Base-by-base conservation (phyloP, 2,888 invertebrate genomes). In the Sialis fuliginosa region DNA sequence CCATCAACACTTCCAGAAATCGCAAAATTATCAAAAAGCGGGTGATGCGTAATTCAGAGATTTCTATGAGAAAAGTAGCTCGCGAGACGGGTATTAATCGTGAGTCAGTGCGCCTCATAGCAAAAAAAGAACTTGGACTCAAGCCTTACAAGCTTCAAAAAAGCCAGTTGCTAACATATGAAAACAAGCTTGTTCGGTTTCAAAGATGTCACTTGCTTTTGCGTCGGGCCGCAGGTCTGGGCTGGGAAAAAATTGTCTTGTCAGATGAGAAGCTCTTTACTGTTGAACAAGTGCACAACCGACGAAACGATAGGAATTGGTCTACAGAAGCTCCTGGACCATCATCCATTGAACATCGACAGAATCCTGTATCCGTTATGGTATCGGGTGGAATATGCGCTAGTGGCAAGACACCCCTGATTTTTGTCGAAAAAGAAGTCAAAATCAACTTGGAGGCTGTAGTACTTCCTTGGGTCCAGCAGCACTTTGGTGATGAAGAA, bases 331-430 rank as follows among this genome's bases (percentile, higher is more conserved):
- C 9, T 34, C 9, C 35, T 45, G 41, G 35, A 48, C 39, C 33
- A 31, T 33, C 13, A 44, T 47, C 40, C 42, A 33, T 42, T 33
- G 32, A 40, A 33, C 45, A 40, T 30, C 33, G 46, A n/a, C 47
- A 48, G 39, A 40, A 40, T 47, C 49, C 47, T 2, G 42, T 6
- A 9, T 42, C 49, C 1, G 48, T 48, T 4, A 46, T 48, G 47
- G 47, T 47, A 9, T 48, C 42, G 48, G 47, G 33, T 22, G 45
- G 45, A 13, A 47, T 33, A 48, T 51, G 40, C 48, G 35, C 35
- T 8, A 34, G 7, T 9, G 35, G 35, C 7, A 34, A 34, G 35
- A 34, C 35, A 9, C 35, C 35, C 7, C 35, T 34, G 35, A 9
- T 8, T 8, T 34, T 34, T 9, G 9, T 34, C 7, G 7, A 7